These are phyloP conservation scores for Hyppa rectilinea DNA, from an alignment of 2,888 invertebrate species.

Conservation along the genomic window DNA sequence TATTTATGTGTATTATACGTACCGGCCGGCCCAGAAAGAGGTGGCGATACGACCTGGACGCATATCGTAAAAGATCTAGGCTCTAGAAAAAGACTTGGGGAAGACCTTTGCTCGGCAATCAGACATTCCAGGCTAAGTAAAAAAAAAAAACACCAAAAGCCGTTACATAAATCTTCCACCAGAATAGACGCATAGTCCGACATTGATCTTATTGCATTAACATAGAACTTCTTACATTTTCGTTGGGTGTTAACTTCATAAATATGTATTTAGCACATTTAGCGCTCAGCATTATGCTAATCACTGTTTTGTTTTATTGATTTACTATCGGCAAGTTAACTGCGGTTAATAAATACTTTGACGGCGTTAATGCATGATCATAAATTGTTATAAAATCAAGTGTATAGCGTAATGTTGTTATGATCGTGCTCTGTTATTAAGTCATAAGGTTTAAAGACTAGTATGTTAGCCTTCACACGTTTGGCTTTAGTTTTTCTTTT, in stretches of 20 bases:
- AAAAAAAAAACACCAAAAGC: too few species aligned
- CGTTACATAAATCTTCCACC: background rate
- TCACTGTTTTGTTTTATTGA: constrained; percentile 65
- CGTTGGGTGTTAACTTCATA: constrained; percentile 66
- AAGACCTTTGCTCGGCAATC: too few species aligned
- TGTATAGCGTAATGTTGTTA: constrained; percentile 5
- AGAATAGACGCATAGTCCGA: constrained; percentile 50
- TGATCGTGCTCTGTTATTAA: constrained; percentile 26
- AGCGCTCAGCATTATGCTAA: constrained; percentile 56
- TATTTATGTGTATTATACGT: background rate
- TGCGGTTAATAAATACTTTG: constrained; percentile 52
- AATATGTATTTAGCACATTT: constrained; percentile 74
- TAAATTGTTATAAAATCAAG: constrained; percentile 45
- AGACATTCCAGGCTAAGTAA: too few species aligned
- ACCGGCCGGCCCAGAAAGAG: too few species aligned
- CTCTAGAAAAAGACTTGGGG: too few species aligned
- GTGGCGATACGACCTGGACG: too few species aligned
- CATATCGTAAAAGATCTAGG: too few species aligned
- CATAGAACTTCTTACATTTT: constrained; percentile 56
- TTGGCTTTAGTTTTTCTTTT: too few species aligned
- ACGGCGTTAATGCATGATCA: constrained; percentile 30
- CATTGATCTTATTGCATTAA: constrained; percentile 60
- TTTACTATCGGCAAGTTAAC: constrained; percentile 55
- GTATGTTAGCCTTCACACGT: constrained; percentile 23
- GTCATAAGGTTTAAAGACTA: background rate